A percentile compares a stretch with the other conserved stretches of the same genome.
These are phyloP conservation scores for Selenia dentaria DNA, from an alignment of 2,888 invertebrate species.

Conservation along the genomic window DNA sequence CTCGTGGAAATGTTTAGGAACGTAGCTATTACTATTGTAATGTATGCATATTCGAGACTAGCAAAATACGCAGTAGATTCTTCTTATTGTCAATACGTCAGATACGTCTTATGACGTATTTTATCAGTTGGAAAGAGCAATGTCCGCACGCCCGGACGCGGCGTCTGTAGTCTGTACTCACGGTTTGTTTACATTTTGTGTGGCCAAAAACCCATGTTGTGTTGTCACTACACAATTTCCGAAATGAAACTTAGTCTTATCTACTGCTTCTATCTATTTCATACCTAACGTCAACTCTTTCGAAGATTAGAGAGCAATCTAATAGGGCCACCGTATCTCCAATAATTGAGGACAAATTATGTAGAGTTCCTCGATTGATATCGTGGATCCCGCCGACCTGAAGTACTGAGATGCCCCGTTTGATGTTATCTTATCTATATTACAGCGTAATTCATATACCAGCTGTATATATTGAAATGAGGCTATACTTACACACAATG, in stretches of 20 bases:
- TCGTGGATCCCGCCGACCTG: slow-evolving; percentile 28
- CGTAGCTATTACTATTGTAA: slow-evolving; percentile 21
- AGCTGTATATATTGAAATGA: slow-evolving; percentile 24
- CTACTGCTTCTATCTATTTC: no score
- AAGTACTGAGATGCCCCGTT: slow-evolving; percentile 24
- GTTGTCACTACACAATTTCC: slow-evolving; percentile 37
- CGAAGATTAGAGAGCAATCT: slow-evolving; percentile 33
- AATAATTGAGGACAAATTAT: slow-evolving; percentile 50
- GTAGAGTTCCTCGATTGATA: slow-evolving; percentile 64
- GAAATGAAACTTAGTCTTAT: no score
- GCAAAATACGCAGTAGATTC: slow-evolving; percentile 21
- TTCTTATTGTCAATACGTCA: slow-evolving; percentile 26
- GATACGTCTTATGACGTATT: slow-evolving; percentile 19
- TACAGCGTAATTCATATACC: slow-evolving; percentile 30
- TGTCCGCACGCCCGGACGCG: slow-evolving; percentile 71
- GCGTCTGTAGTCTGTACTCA: slow-evolving; percentile 32
- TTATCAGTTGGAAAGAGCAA: slow-evolving; percentile 62
- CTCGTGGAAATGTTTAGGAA: slow-evolving; percentile 8
- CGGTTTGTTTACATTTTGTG: slow-evolving; percentile 62
- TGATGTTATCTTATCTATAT: slow-evolving; percentile 44
- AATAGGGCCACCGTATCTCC: slow-evolving; percentile 48
- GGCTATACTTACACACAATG: slow-evolving; percentile 10
- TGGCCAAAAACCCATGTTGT: slow-evolving; percentile 54
- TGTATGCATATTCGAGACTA: slow-evolving; percentile 13
- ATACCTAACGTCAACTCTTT: slow-evolving; percentile 8